Evolutionary conservation across 1,140 invertebrate species (phyloP), one percentile per base, ranked within the genome.

Genomic region (Aphaenogaster floridana): DNA sequence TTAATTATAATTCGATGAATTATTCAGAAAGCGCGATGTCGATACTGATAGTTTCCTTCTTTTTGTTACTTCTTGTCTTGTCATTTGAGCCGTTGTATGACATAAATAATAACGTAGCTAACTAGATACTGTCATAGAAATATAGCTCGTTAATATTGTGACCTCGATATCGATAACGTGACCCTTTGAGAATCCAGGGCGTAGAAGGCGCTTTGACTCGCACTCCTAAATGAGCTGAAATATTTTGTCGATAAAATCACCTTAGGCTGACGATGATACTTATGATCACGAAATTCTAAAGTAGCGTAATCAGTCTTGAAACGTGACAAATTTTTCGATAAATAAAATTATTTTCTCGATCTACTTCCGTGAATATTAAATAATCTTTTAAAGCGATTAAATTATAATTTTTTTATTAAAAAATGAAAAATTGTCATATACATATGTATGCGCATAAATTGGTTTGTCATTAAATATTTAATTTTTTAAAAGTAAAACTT

Each of bases 1-100:
- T 63, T 59, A 83, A 83, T 78, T 63, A 77, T 21, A 45, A 28
- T 48, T 54, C 28, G 11, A 77, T 85, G 57, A 77, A 85, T 85
- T 85, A 85, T 85, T 85, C 81, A 85, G 57, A 8, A 42, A 63
- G n/a, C 57, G 45, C 57, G n/a, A 15, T 28, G 17, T 50, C n/a
- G 50, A 71, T 71, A 34, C 21, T 57, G 64, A 68, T 69, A 36
- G 78, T 28, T 68, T n/a, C 39, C 42, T 50, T 59, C 15, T 54
- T 72, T 42, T 11, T 48, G 0, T 36, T 39, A 28, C 11, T 63
- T n/a, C 15, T 15, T 61, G 11, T 72, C 36, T 34, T 50, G 66
- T 50, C 42, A 48, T 36, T 64, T 57, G 36, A 61, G 28, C 9
- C 15, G 28, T 50, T 39, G 13, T 42, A 79, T 8, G 34, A 63